Percentiles rank a stretch among this genome's conserved stretches.
phyloP scores from a whole-genome alignment of 2,113 vertebrate species.

The Thamnophis sirtalis region DNA sequence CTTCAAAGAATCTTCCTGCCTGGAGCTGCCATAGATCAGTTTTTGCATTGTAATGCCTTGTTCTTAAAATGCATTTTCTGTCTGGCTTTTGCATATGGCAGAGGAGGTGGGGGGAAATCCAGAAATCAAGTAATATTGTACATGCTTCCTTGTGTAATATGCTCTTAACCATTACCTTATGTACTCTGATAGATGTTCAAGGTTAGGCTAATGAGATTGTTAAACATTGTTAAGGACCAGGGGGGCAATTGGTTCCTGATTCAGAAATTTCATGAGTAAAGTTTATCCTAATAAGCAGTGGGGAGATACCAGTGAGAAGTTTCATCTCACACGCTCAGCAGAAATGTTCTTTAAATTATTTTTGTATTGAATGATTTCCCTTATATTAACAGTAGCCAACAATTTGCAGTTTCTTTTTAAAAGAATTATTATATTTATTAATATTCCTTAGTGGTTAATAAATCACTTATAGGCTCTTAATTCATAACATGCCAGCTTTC shows the following conservation, averaged over 20 bases:
- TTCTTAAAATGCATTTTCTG: background rate
- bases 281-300: conserved; percentile 47
- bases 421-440: conserved; percentile 8
- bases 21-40: background rate
- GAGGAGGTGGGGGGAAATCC: background rate
- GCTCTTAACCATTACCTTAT: conserved; percentile 40
- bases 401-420: conserved; percentile 33
- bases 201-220: conserved; percentile 50
- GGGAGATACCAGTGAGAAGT: conserved; percentile 38
- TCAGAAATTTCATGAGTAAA: conserved; percentile 42
- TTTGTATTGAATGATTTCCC: conserved; percentile 12
- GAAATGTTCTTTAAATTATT: conserved; percentile 42
- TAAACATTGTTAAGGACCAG: conserved; percentile 48
- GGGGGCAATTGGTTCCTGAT: conserved; percentile 24
- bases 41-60: background rate
- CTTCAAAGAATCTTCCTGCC: background rate
- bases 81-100: background rate
- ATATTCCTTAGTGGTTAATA: conserved; percentile 6
- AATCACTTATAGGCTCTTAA: conserved; percentile 19
- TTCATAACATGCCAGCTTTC: background rate
- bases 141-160: conserved; percentile 29
- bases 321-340: conserved; percentile 23
- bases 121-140: background rate
- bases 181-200: conserved; percentile 59
- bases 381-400: background rate